Evolutionary conservation across 1,140 invertebrate genomes (phyloP).

Genomic region (Leptopilina boulardi): DNA sequence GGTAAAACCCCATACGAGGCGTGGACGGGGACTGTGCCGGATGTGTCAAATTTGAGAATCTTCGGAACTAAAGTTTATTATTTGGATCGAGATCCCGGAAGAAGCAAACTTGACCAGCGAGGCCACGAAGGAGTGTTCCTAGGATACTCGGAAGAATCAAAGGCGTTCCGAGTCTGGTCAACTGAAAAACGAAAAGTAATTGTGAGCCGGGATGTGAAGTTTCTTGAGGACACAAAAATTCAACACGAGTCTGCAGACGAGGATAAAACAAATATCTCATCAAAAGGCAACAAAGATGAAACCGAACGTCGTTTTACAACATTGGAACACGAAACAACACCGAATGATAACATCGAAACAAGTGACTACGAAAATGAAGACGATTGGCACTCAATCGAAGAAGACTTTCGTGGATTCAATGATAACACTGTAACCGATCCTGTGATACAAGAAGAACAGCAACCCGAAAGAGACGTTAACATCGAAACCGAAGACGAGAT

Average conservation of each 20-base stretch:
- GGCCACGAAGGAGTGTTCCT: conserved; percentile 59
- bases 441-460: neutral
- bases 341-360: neutral
- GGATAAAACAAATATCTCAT: neutral
- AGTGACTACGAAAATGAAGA: neutral
- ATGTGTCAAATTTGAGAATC: neutral
- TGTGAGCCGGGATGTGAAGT: conserved; percentile 58
- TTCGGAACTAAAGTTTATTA: conserved; percentile 48
- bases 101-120: conserved; percentile 54
- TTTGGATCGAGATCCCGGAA: conserved; percentile 46
- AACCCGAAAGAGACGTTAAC: neutral
- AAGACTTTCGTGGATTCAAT: neutral
- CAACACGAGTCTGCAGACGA: neutral
- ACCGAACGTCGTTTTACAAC: neutral
- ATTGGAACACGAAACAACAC: neutral
- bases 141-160: conserved; percentile 57
- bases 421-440: neutral
- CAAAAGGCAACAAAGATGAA: neutral
- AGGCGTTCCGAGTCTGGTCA: conserved; percentile 58
- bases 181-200: conserved; percentile 51
- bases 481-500: neutral
- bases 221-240: conserved; percentile 48
- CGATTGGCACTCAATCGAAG: neutral
- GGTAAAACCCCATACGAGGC: neutral
- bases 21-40: conserved; percentile 3